Base-by-base conservation (phyloP, 2,888 invertebrate genomes). In the Nephrotoma flavescens region DNA sequence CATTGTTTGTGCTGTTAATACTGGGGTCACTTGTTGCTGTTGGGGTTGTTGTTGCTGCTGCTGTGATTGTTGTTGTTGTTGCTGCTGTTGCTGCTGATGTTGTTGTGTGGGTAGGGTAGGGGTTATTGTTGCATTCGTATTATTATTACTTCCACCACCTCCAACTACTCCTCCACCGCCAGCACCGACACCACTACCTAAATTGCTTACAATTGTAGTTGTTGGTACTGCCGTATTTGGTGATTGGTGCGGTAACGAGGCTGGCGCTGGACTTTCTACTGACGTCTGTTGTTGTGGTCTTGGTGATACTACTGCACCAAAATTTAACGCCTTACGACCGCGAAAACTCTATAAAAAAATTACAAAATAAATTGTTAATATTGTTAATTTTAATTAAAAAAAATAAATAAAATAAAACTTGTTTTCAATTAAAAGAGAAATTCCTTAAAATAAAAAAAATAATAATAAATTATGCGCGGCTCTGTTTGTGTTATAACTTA, bases 1-100 rank as follows among this genome's bases (percentile, higher is more conserved):
- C 92, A 92, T 92, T 89, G 91, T 91, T 90, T 91, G 91, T 87
- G 92, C 91, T 90, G 91, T 90, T 88, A 91, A 90, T 88, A 91
- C 90, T 41, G 86, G 57, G 41, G 86, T 19, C 42, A 86, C 84
- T 83, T 87, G 87, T 85, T 86, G 87, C 47, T 86, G 86, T 44
- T 86, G 87, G 83, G 87, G 87, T 44, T 88, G 86, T 42, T 86
- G 86, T 89, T 91, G 91, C 89, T 91, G 91, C 87, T 90, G 90
- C 87, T 90, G 90, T 87, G 89, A 89, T 87, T 89, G 90, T 87
- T 87, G 87, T 45, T 85, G 85, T 3, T 86, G 71, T 71, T 88
- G 87, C 85, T 90, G 90, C 88, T 90, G 90, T 87, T 91, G 91
- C 86, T 90, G 88, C n/a, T 89, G 89, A 12, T 89, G 89, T 5